A percentile compares a stretch with the other conserved stretches of the same genome.
Conservation (phyloP, 2,888 invertebrate genomes). For the Boloria selene region DNA sequence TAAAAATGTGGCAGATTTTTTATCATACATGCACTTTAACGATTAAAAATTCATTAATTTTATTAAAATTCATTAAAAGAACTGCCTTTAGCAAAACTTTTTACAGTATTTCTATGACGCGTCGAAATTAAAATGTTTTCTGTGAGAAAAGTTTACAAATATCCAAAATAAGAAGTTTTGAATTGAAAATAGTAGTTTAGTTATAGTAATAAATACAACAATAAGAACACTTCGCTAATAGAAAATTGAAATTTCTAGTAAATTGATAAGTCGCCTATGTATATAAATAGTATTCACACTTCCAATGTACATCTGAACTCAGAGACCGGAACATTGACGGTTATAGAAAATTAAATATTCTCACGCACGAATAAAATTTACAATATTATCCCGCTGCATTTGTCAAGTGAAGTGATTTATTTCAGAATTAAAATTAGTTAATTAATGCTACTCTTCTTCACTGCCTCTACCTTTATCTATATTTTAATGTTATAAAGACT, state of each 20-base stretch:
- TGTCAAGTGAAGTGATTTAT: slow-evolving; percentile 7
- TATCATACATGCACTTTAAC: background rate
- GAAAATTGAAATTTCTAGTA: background rate
- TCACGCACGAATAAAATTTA: slow-evolving; percentile 50
- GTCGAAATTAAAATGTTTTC: too few relatives aligned
- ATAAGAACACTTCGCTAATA: background rate
- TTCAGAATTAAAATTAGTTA: slow-evolving; percentile 10
- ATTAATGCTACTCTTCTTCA: too few relatives aligned
- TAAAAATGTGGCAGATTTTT: background rate
- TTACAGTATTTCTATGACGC: too few relatives aligned
- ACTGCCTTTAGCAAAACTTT: too few relatives aligned
- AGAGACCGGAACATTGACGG: slow-evolving; percentile 58
- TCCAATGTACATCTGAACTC: slow-evolving; percentile 31
- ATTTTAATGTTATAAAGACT: slow-evolving; percentile 3
- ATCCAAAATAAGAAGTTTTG: too few relatives aligned
- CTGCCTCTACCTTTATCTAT: background rate
- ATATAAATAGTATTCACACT: slow-evolving; percentile 17
- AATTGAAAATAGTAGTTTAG: too few relatives aligned
- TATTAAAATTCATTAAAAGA: too few relatives aligned
- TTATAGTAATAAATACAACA: background rate
- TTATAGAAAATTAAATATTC: slow-evolving; percentile 54
- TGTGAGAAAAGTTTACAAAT: too few relatives aligned
- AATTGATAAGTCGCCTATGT: background rate
- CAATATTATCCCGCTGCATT: slow-evolving; percentile 12
- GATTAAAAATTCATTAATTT: too few relatives aligned